Base-by-base conservation (phyloP, 1,140 invertebrate genomes). In the Schmidtea mediterranea region DNA sequence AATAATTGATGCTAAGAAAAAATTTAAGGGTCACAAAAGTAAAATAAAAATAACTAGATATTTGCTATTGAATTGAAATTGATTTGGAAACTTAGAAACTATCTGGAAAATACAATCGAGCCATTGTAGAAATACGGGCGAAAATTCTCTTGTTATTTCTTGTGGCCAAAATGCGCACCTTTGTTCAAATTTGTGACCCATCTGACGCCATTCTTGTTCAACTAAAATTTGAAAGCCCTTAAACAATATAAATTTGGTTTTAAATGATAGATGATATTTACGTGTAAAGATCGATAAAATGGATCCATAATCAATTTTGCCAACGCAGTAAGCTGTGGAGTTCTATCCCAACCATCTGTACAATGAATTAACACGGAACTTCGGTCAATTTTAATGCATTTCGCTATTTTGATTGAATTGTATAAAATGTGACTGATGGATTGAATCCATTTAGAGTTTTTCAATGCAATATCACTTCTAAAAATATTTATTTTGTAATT, bases 101-200 rank as follows among this genome's bases (percentile, higher is more conserved):
- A 95, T 68, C 66, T 97, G 89, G 69, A 90, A 79, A 0, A 95
- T 77, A 59, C 84, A 82, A 61, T 97, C 89, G 2, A 95, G 70
- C 82, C 86, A 97, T 63, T 95, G 89, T 37, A 95, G 68, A 69
- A 97, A 97, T 50, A 95, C 81, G 13, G 89, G 89, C 61, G 82
- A 86, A 49, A 77, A 70, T 67, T 94, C 86, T 58, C 87, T 41
- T 56, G 82, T 78, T 6, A 32, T 32, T 6, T 32, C 10, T 3
- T 32, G 10, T 3, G 18, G 18, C 40, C 40, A 23, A 41, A 19
- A 6, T 5, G 84, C 84, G 63, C 82, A 87, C 23, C 87, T 75
- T 62, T 92, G 83, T 6, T 79, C 81, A 68, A 92, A 92, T 68
- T 92, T 92, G 66, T 94, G 87, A 0, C 87, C 87, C 69, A 86